Base-by-base conservation (phyloP, 1,140 invertebrate species). In the Lasioglossum baleicum region DNA sequence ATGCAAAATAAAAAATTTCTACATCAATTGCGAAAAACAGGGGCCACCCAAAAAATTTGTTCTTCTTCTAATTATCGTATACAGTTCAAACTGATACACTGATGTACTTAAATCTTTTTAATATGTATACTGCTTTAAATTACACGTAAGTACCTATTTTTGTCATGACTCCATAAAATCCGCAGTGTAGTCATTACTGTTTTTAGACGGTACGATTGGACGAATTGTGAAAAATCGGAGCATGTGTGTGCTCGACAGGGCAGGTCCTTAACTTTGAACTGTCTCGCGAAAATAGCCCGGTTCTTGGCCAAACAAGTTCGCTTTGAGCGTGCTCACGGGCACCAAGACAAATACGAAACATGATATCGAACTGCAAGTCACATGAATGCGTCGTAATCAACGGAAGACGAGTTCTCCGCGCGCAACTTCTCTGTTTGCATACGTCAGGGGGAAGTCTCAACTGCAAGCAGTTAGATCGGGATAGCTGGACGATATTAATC, bases 401-500 rank as follows among this genome's bases (percentile, higher is more conserved):
- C 66, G 86, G 74, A 77, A 79, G 73, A 61, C 79, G 77, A 85
- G 66, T 78, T 81, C 65, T 81, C 72, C 56, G 76, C 56, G 83
- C 51, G 13, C 81, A 82, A 87, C 80, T 77, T 76, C 79, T 78
- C 82, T 87, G 87, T 88, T 88, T 88, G 83, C 80, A 66, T 70
- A 87, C 81, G 74, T 85, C 75, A 72, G 77, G 81, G 78, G 78
- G 81, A 87, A 87, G 83, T 87, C 77, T 78, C 76, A 83, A 85
- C 75, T 87, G 74, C 82, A 66, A 81, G 83, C 72, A 83, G 82
- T 77, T 78, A 65, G 65, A 86, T 86, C 76, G 76, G 66, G 75
- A 86, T 86, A 80, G 75, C 82, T 85, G 81, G 71, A 22, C 81
- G 76, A 86, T 86, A 76, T 83, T 86, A 86, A 86, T 86, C 78